A percentile compares a stretch with the other conserved stretches of the same genome.
Conservation (phyloP, 2,888 invertebrate genomes). For the Cyaniris semiargus region DNA sequence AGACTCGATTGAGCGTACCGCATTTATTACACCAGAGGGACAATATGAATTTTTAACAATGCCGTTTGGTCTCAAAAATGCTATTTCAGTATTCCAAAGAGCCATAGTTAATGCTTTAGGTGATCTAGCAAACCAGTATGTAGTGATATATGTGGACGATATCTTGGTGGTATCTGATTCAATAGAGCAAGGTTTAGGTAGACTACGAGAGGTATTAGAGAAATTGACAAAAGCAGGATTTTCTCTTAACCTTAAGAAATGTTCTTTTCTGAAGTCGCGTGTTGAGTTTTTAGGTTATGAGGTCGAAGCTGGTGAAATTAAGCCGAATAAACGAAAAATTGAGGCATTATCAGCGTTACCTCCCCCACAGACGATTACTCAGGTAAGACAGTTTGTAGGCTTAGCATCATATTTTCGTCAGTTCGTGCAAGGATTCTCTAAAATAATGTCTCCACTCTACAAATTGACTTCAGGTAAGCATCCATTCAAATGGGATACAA, state of each 20-base stretch:
- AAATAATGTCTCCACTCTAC: constrained; percentile 29
- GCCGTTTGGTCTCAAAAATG: no score
- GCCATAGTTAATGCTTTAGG: no score
- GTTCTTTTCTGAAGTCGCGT: constrained; percentile 35
- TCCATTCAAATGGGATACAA: constrained; percentile 18
- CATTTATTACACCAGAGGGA: not conserved
- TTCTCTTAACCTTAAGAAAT: constrained; percentile 40
- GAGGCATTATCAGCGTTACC: constrained; percentile 33
- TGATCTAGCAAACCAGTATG: no score
- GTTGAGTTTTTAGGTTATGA: constrained; percentile 42
- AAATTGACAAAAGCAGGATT: constrained; percentile 38
- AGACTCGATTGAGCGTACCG: not conserved
- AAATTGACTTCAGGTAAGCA: constrained; percentile 32
- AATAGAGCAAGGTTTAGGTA: constrained; percentile 30
- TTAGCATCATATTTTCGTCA: constrained; percentile 38
- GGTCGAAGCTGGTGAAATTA: constrained; percentile 39
- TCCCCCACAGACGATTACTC: not conserved
- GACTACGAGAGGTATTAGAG: constrained; percentile 31
- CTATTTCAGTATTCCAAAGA: no score
- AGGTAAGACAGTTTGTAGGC: constrained; percentile 32
- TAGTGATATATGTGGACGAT: constrained; percentile 34
- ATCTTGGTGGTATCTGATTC: not conserved
- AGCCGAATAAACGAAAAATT: constrained; percentile 43
- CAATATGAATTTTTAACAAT: not conserved
- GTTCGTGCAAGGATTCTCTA: constrained; percentile 19